Base-by-base conservation (phyloP, 2,113 vertebrate genomes). In the Deroptyus accipitrinus region DNA sequence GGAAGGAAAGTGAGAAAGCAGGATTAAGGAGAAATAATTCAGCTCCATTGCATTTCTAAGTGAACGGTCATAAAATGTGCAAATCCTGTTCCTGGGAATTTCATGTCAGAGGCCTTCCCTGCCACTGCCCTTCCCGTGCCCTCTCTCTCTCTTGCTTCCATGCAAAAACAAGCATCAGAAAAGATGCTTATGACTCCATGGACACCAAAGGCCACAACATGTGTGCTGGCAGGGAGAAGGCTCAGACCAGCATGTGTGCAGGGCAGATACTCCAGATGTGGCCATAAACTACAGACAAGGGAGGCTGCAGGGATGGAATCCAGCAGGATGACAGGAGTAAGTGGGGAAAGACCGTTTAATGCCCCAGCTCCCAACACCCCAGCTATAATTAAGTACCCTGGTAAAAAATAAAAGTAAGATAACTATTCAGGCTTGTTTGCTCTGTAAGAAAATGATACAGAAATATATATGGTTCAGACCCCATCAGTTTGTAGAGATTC, bases 1-100 rank as follows among this genome's bases (percentile, higher is more conserved):
- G 87, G 69, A 87, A 83, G 90, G 78, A 90, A 88, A 96, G 88
- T 67, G 92, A 96, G 94, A 96, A 92, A 96, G 95, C 83, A 78
- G 94, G 95, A 96, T 95, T 95, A 97, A 94, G 88, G 92, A 78
- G 90, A 69, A 94, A 78, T 93, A 93, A 96, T 93, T 96, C 94
- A 95, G 88, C 76, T 93, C 85, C 24, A 0, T 86, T 93, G 93
- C 90, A 93, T 93, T 96, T 96, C 95, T 92, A 94, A 90, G 93
- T 94, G 82, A 96, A 95, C 81, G 2, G 86, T 89, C 94, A 92
- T 94, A 97, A 96, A 95, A 96, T 96, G 95, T 96, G 96, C 90
- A 97, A 96, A 97, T 96, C 95, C 96, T 22, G 12, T 88, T 95
- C 72, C 95, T 96, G 95, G 94, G 96, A 96, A 96, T 93, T 95